Evolutionary conservation across 1,140 invertebrate species (phyloP), one percentile per base, ranked within the genome.

Genomic region (Chrysoperla carnea): DNA sequence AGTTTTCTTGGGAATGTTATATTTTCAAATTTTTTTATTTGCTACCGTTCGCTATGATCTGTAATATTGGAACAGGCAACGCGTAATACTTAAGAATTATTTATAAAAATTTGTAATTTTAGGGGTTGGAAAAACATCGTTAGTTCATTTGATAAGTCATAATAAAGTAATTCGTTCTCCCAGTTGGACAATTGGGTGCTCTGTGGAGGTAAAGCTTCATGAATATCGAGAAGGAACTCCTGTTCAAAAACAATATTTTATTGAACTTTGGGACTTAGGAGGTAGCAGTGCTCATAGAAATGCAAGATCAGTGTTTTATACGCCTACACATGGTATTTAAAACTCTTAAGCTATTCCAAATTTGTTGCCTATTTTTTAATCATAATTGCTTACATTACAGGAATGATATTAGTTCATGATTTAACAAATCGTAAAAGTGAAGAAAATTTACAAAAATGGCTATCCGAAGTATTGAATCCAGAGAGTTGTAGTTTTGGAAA

Each of bases 251-350:
- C 82, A 82, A 17, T 96, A 84, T 65, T 95, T 95, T 63, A 71
- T 97, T 35, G 93, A 97, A 67, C 67, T 97, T 15, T 97, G 91
- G 81, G 94, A 98, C 60, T 75, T 97, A 45, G 94, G 93, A 12
- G 93, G 93, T 11, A 93, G 88, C 48, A 78, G 83, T 50, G 86
- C 75, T 54, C 93, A 97, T 60, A 75, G 81, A 57, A 93, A 93
- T 61, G 84, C 88, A 11, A 70, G 93, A 57, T 73, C 78, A 48
- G 85, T 96, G 11, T 97, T 97, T 64, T 96, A 96, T 59, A 79
- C 83, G 56, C 78, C 84, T 29, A 83, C 86, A 46, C 84, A 97
- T 71, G 94, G 93, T 83, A 68, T 53, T 23, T 23, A 23, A 23
- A 23, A n/a, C n/a, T 23, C 17, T 23, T 5, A 23, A 23, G 5